phyloP scores from a whole-genome alignment of 2,888 invertebrate species.

The Steromphala cineraria region DNA sequence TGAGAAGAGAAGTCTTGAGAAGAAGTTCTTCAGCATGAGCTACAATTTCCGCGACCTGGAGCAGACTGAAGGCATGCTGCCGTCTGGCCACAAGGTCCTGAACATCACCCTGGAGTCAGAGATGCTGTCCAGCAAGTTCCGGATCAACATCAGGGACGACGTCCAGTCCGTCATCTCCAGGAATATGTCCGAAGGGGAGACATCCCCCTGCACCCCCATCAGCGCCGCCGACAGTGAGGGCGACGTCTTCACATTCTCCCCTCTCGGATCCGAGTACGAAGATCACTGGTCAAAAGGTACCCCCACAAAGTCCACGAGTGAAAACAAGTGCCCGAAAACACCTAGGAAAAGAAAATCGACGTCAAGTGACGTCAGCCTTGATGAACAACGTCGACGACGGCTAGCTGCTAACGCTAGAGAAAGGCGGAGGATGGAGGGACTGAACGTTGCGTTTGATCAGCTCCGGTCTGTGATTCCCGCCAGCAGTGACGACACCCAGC shows the following conservation, averaged over 20 bases:
- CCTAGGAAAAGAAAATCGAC: background rate
- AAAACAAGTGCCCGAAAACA: background rate
- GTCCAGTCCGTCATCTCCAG: background rate
- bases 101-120: conserved; percentile 21
- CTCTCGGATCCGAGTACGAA: background rate
- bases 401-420: conserved; percentile 95
- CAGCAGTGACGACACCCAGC: conserved; percentile 90
- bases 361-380: background rate
- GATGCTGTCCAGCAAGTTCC: conserved; percentile 11
- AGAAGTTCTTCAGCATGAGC: background rate
- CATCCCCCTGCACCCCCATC: conserved; percentile 2
- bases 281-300: background rate
- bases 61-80: background rate
- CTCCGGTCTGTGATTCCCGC: conserved; percentile 92
- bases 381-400: conserved; percentile 78
- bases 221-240: conserved; percentile 20
- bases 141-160: conserved; percentile 9
- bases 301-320: background rate
- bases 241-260: conserved; percentile 15
- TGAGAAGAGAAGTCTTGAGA: background rate
- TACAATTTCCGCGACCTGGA: background rate
- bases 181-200: background rate
- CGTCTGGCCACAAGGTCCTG: background rate
- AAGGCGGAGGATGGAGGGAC: conserved; percentile 92
- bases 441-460: conserved; percentile 94